These are phyloP conservation scores for Leptothorax acervorum DNA, from an alignment of 2,888 invertebrate genomes.

Conservation along the genomic window DNA sequence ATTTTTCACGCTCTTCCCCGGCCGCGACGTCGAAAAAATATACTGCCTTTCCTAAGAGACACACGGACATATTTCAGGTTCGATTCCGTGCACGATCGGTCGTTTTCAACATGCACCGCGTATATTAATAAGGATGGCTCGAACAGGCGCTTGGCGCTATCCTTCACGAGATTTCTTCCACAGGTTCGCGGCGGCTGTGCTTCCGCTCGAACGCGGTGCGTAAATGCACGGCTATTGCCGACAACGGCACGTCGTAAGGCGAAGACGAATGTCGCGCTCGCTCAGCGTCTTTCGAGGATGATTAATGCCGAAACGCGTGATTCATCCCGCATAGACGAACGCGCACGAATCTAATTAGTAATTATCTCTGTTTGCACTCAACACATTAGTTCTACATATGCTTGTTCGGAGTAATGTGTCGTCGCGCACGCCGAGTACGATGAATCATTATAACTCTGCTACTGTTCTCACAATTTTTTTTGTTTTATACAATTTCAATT, in stretches of 20 bases:
- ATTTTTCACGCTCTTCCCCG: conserved; percentile 75
- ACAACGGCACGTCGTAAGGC: conserved; percentile 26
- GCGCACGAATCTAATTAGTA: conserved; percentile 6
- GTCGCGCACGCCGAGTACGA: background rate
- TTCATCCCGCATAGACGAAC: conserved; percentile 43
- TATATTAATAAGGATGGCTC: conserved; percentile 72
- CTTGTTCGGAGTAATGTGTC: background rate
- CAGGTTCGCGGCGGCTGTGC: conserved; percentile 12
- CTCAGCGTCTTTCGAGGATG: conserved; percentile 71
- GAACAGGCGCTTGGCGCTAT: conserved; percentile 49
- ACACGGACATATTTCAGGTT: conserved; percentile 71
- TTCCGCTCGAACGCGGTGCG: conserved; percentile 29
- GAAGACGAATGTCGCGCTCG: conserved; percentile 69
- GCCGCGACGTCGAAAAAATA: conserved; percentile 31
- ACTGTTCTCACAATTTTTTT: background rate
- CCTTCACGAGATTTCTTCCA: conserved; percentile 61
- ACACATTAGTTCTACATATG: background rate
- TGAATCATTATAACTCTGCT: background rate
- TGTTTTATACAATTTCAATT: too few species aligned
- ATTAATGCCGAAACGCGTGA: conserved; percentile 55
- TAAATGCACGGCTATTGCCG: conserved; percentile 70
- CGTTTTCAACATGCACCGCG: conserved; percentile 65
- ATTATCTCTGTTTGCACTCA: background rate
- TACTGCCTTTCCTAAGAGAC: conserved; percentile 32
- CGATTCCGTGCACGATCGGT: conserved; percentile 57